Evolutionary conservation across 1,140 invertebrate species (phyloP).

Genomic region (Dufourea novaeangliae): DNA sequence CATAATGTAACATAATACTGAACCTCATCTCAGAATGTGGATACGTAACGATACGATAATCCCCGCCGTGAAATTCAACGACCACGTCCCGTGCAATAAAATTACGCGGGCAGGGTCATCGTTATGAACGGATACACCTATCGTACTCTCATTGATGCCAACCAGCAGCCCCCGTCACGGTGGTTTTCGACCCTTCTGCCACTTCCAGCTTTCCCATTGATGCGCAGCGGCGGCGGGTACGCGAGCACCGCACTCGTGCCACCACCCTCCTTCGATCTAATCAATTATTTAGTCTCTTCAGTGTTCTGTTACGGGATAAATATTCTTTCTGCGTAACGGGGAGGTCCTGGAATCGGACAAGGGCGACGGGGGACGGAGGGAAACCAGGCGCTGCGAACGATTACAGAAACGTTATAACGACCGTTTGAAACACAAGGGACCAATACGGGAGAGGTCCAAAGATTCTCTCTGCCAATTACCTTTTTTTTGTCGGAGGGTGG

Average conservation of each 20-base stretch:
- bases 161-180: slow-evolving; percentile 2
- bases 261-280: slow-evolving; percentile 44
- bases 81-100: no score
- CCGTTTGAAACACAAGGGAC: slow-evolving; percentile 33
- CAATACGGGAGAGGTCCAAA: slow-evolving; percentile 26
- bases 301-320: slow-evolving; percentile 52
- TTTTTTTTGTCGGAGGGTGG: not conserved
- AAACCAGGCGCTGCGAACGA: not conserved
- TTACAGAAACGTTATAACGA: slow-evolving; percentile 8
- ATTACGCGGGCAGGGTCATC: not conserved
- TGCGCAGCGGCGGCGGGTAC: slow-evolving; percentile 3
- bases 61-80: no score
- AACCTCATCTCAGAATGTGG: no score
- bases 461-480: slow-evolving; percentile 34
- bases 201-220: slow-evolving; percentile 28
- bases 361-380: slow-evolving; percentile 3
- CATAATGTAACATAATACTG: no score
- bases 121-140: not conserved
- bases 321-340: slow-evolving; percentile 55
- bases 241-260: slow-evolving; percentile 13
- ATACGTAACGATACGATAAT: no score
- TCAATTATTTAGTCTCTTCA: slow-evolving; percentile 58
- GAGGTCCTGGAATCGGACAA: slow-evolving; percentile 28
- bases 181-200: slow-evolving; percentile 34
- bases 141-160: slow-evolving; percentile 21